Base-by-base conservation (phyloP, 2,888 invertebrate species). In the Dynastes tityus region DNA sequence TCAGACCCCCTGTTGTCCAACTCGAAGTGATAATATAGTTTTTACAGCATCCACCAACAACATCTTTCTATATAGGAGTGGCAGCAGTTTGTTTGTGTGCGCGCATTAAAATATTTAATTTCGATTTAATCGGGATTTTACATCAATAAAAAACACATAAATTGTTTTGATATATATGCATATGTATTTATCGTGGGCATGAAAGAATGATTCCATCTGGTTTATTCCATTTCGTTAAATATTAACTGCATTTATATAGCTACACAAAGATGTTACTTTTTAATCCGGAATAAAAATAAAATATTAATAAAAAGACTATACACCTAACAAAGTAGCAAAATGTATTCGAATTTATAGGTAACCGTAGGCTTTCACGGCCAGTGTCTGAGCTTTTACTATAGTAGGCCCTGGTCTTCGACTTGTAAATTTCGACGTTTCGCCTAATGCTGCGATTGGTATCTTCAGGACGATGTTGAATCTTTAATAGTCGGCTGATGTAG, bases 21-120 rank as follows among this genome's bases (percentile, higher is more conserved):
- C 83, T 85, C 84, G 86, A 87, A 86, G 87, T 87, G 88, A 87
- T 88, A 87, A 88, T 87, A 87, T 87, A 87, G 87, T 87, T 87
- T 87, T 87, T 87, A 87, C 85, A 84, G 86, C 85, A 82, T 84
- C 84, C 83, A 84, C 83, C 84, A 83, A 83, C 82, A 82, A 75
- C 79, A 51, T 76, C 63, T 63, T 76, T 49, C 64, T 53, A 71
- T 51, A 77, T 82, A 85, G 86, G 86, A 85, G 86, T 86, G 86
- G 84, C 85, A 84, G 55, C 86, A 82, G 84, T 79, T 84, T 82
- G 84, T 84, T 70, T 73, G 73, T 82, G 82, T 82, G 81, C 80
- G 82, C 80, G 82, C 83, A 85, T 84, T 85, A 87, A 86, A 87
- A 86, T 87, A 87, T 87, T 87, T 87, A 87, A 87, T 87, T 87